Evolutionary conservation across 1,140 invertebrate species (phyloP), one percentile per base, ranked within the genome.

Genomic region (Anthonomus grandis): DNA sequence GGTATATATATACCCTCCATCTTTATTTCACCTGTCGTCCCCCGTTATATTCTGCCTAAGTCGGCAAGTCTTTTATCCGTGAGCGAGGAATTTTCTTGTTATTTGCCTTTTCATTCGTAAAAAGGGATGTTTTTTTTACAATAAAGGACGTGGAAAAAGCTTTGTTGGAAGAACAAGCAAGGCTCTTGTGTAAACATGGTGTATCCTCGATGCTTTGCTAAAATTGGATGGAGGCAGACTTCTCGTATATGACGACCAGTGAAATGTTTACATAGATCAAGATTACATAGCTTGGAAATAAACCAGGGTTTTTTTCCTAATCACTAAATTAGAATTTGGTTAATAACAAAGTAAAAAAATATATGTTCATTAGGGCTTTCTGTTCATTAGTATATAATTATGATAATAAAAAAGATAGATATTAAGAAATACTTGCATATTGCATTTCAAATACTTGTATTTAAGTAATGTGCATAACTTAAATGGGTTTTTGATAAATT

Each of bases 31-130:
- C 47, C 47, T 49, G 47, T 38, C 44, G n/a, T n/a, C 19, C 55
- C 47, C 23, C 55, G 48, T n/a, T n/a, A 31, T 49, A 54, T 56
- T 24, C 45, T 18, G 13, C 31, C 38, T 38, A 25, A 46, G 42
- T 25, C 52, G 38, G 48, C 46, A 54, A 38, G 47, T 50, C 46
- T 60, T 39, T 36, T 48, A 38, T 38, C 48, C 42, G 42, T 15
- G n/a, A n/a, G n/a, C 4, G n/a, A 18, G 21, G 25, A 52, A 42
- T 39, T 41, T 39, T 52, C 18, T 23, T 19, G 19, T 44, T 52
- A 41, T 44, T 52, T 52, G 36, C 21, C 24, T 44, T 41, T 27
- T 44, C 37, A 52, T 52, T 52, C 50, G 36, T 52, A 44, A 52
- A 39, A 44, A 44, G 10, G 45, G 19, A 34, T 17, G 21, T n/a